Base-by-base conservation (phyloP, 2,888 invertebrate species). In the Drosophila trichaetosa region DNA sequence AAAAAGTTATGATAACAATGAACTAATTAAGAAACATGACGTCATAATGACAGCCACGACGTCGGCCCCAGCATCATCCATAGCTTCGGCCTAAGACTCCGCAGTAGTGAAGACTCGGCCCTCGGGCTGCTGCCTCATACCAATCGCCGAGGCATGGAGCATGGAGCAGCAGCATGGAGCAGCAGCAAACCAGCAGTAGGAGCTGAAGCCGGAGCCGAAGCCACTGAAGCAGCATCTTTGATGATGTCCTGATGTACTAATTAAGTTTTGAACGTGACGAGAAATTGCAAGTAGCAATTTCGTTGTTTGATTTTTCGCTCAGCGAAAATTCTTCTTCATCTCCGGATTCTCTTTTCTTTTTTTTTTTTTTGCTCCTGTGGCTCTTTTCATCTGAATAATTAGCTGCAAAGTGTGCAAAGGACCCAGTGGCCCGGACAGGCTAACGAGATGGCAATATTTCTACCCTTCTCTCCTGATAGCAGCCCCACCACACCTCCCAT, bases 1-100 rank as follows among this genome's bases (percentile, higher is more conserved):
- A 72, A 88, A 86, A 46, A 86, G 87, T 83, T 86, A 90, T 85
- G 80, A 86, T 90, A 86, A 86, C 87, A 90, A 90, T 77, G 90
- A 88, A 78, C 87, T 89, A 87, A 87, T 87, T 87, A 87, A 90
- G 87, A 90, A 90, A 89, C 84, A 90, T 89, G 87, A 89, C 87
- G 81, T 90, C 72, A 83, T 78, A 78, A 79, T 89, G 87, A 86
- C 87, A 88, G 76, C 53, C 42, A 16, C 56, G 34, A 18, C 70
- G 4, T 24, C 48, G 5, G 36, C 21, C 38, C 36, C 27, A 5
- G 49, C 36, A 18, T 13, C 29, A 5, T 27, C 2, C 38, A 13
- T 40, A 40, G 31, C 21, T 18, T 49, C 34, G 27, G 24, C 49
- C 56, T 48, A 24, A 31, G 40, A 34, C 56, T 16, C 13, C 8